Evolutionary conservation across 64 coral and sea anemone species (phyloP).

Genomic region (Actinia equina): DNA sequence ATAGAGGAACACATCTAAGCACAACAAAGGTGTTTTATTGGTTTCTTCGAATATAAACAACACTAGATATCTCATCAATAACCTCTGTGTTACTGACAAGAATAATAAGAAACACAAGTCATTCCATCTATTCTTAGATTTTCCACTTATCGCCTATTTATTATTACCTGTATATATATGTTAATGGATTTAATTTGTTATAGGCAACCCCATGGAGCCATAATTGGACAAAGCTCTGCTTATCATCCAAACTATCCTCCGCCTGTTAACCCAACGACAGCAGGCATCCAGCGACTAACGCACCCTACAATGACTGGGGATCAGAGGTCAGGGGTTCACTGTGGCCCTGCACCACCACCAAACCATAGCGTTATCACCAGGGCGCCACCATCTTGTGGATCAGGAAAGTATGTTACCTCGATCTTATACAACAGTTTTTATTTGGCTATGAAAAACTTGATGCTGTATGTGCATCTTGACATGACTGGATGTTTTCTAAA

Average conservation of each 20-base stretch:
- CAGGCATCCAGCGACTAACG: constrained; percentile 66
- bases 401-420: constrained; percentile 62
- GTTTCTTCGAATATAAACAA: too few species aligned
- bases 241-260: constrained; percentile 75
- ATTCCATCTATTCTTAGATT: too few species aligned
- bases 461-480: too few species aligned
- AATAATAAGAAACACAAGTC: too few species aligned
- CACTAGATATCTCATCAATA: too few species aligned
- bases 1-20: too few species aligned
- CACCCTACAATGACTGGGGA: constrained; percentile 80
- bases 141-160: too few species aligned
- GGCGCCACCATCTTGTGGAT: constrained; percentile 48
- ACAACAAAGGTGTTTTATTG: too few species aligned
- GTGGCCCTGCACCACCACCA: constrained; percentile 80
- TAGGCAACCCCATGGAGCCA: constrained; percentile 78
- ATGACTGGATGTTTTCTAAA: too few species aligned
- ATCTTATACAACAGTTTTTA: neutral
- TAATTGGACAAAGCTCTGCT: constrained; percentile 43
- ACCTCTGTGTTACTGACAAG: too few species aligned
- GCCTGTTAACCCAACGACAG: constrained; percentile 63
- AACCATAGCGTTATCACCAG: constrained; percentile 78
- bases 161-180: neutral
- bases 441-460: too few species aligned
- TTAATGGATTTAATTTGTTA: neutral
- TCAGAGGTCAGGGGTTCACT: constrained; percentile 62